phyloP scores from a whole-genome alignment of 2,888 invertebrate genomes.

The Drosophila nigricruria region DNA sequence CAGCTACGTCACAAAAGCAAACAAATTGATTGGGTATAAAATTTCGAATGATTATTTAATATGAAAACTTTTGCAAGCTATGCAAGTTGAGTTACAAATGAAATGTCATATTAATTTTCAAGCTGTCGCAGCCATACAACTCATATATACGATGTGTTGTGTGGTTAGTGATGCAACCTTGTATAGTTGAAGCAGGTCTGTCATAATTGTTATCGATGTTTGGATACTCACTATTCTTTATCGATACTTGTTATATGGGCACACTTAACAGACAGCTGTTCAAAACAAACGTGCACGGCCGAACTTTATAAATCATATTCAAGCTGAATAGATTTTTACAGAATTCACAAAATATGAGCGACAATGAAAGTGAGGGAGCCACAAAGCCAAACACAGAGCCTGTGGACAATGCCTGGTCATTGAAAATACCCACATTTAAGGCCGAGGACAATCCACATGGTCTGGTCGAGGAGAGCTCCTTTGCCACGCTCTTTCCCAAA shows the following conservation, averaged over 20 bases:
- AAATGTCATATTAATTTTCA: not conserved
- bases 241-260: slow-evolving; percentile 9
- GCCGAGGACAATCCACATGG: slow-evolving; percentile 94
- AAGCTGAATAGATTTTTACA: not conserved
- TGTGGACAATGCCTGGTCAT: slow-evolving; percentile 93
- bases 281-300: slow-evolving; percentile 63
- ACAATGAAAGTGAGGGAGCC: slow-evolving; percentile 68
- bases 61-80: not conserved
- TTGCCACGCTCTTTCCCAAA: slow-evolving; percentile 98
- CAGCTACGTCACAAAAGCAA: not conserved
- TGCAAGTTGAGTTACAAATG: not conserved
- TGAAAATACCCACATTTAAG: slow-evolving; percentile 95
- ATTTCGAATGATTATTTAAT: not conserved
- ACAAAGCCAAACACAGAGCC: slow-evolving; percentile 86
- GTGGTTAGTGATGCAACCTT: too few species aligned
- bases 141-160: too few species aligned
- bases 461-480: slow-evolving; percentile 96
- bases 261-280: slow-evolving; percentile 41
- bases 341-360: slow-evolving; percentile 71
- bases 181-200: too few species aligned
- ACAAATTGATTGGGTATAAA: too few species aligned
- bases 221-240: not conserved
- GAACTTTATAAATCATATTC: slow-evolving; percentile 8
- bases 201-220: not conserved
- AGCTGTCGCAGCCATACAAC: not conserved